Evolutionary conservation across 2,797 vertebrate species (phyloP), one percentile per base, ranked within the genome.

Genomic region (Bryconaethiops microstoma): DNA sequence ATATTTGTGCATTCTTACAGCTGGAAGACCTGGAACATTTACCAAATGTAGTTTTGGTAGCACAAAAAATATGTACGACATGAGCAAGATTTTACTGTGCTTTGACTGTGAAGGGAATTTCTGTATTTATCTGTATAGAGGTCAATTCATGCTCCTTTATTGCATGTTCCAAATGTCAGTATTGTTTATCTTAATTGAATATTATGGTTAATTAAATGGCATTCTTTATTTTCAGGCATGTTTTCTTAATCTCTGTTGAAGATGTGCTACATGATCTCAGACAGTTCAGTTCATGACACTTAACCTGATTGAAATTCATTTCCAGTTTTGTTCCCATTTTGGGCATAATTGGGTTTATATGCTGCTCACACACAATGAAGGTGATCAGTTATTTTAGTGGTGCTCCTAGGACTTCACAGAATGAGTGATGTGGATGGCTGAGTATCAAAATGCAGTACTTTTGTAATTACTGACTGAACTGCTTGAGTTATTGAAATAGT

Each of bases 1-100:
- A 72, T 19, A 72, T 72, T 35, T 72, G 70, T 52, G 35, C 68
- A 50, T 71, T 71, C 68, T 23, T 48, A 17, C 9, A 54, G 69
- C 69, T 71, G 13, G 50, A 39, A 57, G 50, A 72, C 50, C 29
- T 72, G 16, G 52, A 57, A n/a, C n/a, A 9, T 57, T 72, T 39
- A 72, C 50, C 25, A 72, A 72, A 48, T 54, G 19, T 54, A 55
- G 70, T 55, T 57, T 39, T 29, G 25, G 70, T 72, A 54, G 50
- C 10, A 54, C 52, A 72, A 2, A 57, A 16, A 72, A 7, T 55
- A 57, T 39, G 54, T 55, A 72, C 55, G 17, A 12, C 29, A 72
- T 55, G 8, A 55, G 54, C 52, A 68, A 19, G 14, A 21, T 42
- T 45, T 68, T 8, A 8, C 40, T 16, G 7, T 42, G 5, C 45